Evolutionary conservation across 2,797 vertebrate genomes (phyloP).

Genomic region (Simalia tracyae): DNA sequence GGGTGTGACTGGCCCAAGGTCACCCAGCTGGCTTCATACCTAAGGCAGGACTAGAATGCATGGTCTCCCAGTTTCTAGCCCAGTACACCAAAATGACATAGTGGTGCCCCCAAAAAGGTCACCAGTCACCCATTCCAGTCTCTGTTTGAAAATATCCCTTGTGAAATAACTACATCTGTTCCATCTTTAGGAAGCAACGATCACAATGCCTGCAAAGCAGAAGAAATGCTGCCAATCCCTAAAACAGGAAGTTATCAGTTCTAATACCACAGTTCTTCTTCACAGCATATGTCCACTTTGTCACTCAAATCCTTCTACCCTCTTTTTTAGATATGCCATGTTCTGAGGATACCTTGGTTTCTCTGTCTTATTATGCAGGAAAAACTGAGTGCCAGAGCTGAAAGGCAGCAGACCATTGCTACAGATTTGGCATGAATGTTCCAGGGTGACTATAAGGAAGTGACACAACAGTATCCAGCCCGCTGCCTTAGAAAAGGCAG

Average conservation of each 20-base stretch:
- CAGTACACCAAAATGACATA: too few relatives aligned
- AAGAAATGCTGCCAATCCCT: too few relatives aligned
- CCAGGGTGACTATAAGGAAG: neutral
- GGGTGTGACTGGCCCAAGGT: neutral
- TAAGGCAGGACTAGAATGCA: neutral
- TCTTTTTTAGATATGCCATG: neutral
- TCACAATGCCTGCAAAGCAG: neutral
- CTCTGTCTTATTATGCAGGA: neutral
- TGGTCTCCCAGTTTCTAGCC: too few relatives aligned
- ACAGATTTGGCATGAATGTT: neutral
- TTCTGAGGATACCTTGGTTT: neutral
- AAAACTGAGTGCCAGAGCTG: neutral
- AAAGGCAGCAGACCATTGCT: neutral
- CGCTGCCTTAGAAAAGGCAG: neutral
- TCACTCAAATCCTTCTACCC: too few relatives aligned
- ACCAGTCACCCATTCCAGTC: too few relatives aligned
- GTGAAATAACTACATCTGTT: too few relatives aligned
- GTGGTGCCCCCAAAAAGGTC: too few relatives aligned
- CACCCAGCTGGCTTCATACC: neutral
- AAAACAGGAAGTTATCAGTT: neutral
- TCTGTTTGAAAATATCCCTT: neutral
- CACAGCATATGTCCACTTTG: neutral
- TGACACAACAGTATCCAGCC: too few relatives aligned
- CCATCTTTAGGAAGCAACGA: neutral
- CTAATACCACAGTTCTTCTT: neutral